phyloP scores from a whole-genome alignment of 2,888 invertebrate genomes.

The Cyclophora albipunctata region DNA sequence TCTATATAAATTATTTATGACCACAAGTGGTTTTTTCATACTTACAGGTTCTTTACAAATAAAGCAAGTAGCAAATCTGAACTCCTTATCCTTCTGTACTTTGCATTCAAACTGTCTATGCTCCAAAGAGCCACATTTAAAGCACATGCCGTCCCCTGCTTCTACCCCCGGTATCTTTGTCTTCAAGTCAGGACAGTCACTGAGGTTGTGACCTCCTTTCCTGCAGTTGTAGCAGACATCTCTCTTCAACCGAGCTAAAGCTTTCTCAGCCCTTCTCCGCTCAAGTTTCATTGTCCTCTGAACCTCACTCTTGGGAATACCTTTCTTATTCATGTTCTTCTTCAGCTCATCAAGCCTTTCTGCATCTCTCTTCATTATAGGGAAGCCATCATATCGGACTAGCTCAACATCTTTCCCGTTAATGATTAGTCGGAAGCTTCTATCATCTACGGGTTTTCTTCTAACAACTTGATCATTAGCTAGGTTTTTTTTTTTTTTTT shows the following conservation, averaged over 20 bases:
- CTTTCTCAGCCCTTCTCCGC: conserved; percentile 82
- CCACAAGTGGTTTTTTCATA: conserved; percentile 7
- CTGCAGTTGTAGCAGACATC: conserved; percentile 87
- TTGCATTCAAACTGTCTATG: conserved; percentile 85
- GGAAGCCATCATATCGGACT: conserved; percentile 81
- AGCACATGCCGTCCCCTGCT: conserved; percentile 82
- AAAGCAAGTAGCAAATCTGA: conserved; percentile 90
- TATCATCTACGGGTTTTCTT: conserved; percentile 63
- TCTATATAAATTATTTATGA: no score
- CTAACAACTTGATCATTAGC: conserved; percentile 46
- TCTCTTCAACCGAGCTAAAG: conserved; percentile 78
- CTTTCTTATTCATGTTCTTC: conserved; percentile 78
- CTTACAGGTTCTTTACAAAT: conserved; percentile 85
- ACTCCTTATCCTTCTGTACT: conserved; percentile 79
- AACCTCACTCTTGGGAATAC: conserved; percentile 80
- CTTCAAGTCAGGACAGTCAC: conserved; percentile 85
- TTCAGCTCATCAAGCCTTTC: conserved; percentile 77
- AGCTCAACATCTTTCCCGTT: conserved; percentile 79
- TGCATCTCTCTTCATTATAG: conserved; percentile 82
- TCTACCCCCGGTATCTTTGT: conserved; percentile 66
- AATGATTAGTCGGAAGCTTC: conserved; percentile 70
- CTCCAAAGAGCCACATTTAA: conserved; percentile 93
- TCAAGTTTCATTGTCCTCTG: conserved; percentile 80
- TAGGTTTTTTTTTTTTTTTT: conserved; percentile 32
- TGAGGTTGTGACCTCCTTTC: conserved; percentile 85